Evolutionary conservation across 2,797 vertebrate species (phyloP).

Genomic region (Etheostoma nigrum): DNA sequence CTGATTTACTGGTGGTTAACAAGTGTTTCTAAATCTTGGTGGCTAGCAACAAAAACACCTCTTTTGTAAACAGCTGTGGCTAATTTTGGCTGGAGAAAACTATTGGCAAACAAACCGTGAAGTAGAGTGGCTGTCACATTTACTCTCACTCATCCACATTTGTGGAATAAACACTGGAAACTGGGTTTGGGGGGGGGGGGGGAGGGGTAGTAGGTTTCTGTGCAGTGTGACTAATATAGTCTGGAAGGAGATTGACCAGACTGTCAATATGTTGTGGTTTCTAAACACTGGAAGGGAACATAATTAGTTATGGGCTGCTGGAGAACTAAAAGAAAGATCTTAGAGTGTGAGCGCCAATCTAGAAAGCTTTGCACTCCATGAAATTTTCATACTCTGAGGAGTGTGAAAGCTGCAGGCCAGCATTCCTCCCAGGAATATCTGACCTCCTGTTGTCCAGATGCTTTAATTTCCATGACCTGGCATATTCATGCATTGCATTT

Average conservation of each 20-base stretch:
- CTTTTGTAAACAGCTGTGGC: slow-evolving; percentile 66
- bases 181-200: slow-evolving; percentile 10
- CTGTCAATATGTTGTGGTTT: slow-evolving; percentile 75
- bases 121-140: slow-evolving; percentile 71
- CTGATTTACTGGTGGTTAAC: slow-evolving; percentile 17
- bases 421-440: slow-evolving; percentile 2
- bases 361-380: slow-evolving; percentile 9
- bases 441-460: slow-evolving; percentile 17
- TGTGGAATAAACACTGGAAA: slow-evolving; percentile 74
- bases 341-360: slow-evolving; percentile 17
- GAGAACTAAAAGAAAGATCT: slow-evolving; percentile 42
- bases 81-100: slow-evolving; percentile 55
- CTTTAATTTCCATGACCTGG: slow-evolving; percentile 26
- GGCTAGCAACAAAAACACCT: slow-evolving; percentile 59
- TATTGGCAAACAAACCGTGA: slow-evolving; percentile 63
- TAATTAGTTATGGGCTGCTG: slow-evolving; percentile 51
- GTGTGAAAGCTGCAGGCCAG: slow-evolving; percentile 8
- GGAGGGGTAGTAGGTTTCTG: slow-evolving; percentile 50
- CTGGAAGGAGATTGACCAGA: slow-evolving; percentile 70
- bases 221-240: slow-evolving; percentile 75
- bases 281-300: slow-evolving; percentile 60
- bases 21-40: slow-evolving; percentile 31
- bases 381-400: background rate
- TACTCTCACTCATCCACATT: slow-evolving; percentile 72
- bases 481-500: slow-evolving; percentile 9